These are phyloP conservation scores for Eupeodes corollae DNA, from an alignment of 1,140 invertebrate genomes.

Conservation along the genomic window DNA sequence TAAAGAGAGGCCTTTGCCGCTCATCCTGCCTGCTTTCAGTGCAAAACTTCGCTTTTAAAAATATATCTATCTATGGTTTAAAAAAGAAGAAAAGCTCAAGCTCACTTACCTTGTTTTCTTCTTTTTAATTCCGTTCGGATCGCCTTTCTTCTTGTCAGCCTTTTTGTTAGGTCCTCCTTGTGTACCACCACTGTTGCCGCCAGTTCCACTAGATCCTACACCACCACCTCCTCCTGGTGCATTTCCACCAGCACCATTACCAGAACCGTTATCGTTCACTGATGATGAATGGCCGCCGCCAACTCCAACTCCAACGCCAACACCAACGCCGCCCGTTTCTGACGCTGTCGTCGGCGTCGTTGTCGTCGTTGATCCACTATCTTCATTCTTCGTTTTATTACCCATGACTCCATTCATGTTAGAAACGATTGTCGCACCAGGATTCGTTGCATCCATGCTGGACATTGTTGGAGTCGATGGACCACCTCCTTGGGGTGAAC, in stretches of 20 bases:
- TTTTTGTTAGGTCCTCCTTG: slow-evolving; percentile 41
- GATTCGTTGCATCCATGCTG: slow-evolving; percentile 15
- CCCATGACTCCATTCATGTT: slow-evolving; percentile 16
- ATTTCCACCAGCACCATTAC: neutral
- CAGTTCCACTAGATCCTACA: neutral
- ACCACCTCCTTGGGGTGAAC: neutral
- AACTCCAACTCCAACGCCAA: too few species aligned
- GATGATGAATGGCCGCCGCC: neutral
- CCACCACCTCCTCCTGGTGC: neutral
- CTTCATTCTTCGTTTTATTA: slow-evolving; percentile 12
- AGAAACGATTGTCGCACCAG: too few species aligned
- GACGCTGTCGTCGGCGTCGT: slow-evolving; percentile 4
- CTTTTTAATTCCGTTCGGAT: slow-evolving; percentile 81
- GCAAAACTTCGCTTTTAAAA: too few species aligned
- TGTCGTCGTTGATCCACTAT: slow-evolving; percentile 8
- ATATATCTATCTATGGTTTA: too few species aligned
- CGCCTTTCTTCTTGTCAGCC: slow-evolving; percentile 73
- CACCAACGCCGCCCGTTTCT: slow-evolving; percentile 4
- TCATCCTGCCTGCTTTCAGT: too few species aligned
- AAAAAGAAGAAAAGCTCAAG: too few species aligned
- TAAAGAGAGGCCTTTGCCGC: too few species aligned
- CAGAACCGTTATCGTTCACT: neutral
- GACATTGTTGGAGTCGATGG: neutral
- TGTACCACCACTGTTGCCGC: slow-evolving; percentile 5
- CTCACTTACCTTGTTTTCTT: slow-evolving; percentile 76